These are phyloP conservation scores for Tachycineta bicolor DNA, from an alignment of 2,113 vertebrate species.

Conservation along the genomic window DNA sequence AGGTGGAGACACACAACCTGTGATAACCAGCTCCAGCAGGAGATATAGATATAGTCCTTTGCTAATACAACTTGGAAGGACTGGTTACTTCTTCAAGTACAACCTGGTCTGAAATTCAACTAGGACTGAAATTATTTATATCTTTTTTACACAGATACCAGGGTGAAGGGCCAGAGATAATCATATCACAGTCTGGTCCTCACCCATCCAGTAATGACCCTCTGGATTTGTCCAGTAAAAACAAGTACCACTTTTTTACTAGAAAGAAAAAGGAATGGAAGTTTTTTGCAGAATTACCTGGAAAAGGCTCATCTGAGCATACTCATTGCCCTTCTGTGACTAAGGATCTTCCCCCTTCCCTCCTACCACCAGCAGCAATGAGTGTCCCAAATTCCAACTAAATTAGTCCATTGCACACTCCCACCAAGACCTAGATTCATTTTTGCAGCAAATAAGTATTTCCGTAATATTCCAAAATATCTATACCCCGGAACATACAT, in stretches of 20 bases:
- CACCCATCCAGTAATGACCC: background rate
- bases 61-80: background rate
- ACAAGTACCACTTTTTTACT: background rate
- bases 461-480: background rate
- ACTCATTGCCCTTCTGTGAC: background rate
- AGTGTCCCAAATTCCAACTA: background rate
- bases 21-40: background rate
- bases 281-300: background rate
- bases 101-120: background rate
- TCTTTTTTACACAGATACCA: background rate
- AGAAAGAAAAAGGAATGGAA: background rate
- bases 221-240: background rate
- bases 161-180: background rate
- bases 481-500: background rate
- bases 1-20: background rate
- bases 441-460: background rate
- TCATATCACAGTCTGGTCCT: background rate
- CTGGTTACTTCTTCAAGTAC: background rate
- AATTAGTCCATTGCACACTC: background rate
- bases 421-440: background rate
- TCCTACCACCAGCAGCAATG: background rate
- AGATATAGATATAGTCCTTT: background rate
- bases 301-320: background rate
- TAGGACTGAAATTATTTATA: background rate
- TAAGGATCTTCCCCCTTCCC: background rate